Evolutionary conservation across 64 coral and sea anemone species (phyloP), one percentile per base, ranked within the genome.

Genomic region (Catalaphyllia jardinei): DNA sequence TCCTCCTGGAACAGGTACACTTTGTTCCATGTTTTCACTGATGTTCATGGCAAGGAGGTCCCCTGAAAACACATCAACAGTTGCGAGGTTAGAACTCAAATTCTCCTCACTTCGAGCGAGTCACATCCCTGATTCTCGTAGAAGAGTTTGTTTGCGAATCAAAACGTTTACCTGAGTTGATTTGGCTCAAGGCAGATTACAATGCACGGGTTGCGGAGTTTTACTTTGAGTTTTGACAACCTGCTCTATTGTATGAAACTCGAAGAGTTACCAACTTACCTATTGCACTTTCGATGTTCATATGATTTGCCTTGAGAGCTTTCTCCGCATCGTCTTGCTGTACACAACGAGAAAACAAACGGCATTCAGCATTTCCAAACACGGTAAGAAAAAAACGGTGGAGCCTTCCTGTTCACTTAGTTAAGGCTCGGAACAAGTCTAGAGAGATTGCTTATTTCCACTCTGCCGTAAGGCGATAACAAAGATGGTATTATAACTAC

Each of bases 211-310:
- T 57, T 57, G 0, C 15, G 15, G 10, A 57, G 54, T 57, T 57
- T 14, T 57, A 57, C 15, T 57, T 57, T 9, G 2, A 16, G 9
- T 57, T 57, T 14, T 57, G 54, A 57, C 15, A 15, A 57, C 12
- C 11, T 57, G 15, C 1, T 57, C 65, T 24, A 24, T n/a, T 25
- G 17, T 10, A 62, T 12, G 17, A 19, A 67, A 33, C 42, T 46
- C 42, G 31, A 35, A 20, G 62, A 31, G 3, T 17, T 67, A 19
- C 8, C 31, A 33, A 67, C 93, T 67, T 80, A 99, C 96, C 91
- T 79, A 99, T 93, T 86, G 96, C 96, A 88, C 93, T 95, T 46
- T 99, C 96, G n/a, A 99, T 92, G 74, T 95, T 99, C 88, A 99
- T 90, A 42, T 99, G 94, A 60, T 99, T 99, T 19, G 90, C 89